Evolutionary conservation across 2,888 invertebrate genomes (phyloP), one percentile per base, ranked within the genome.

Genomic region (Polyommatus iphigenia): DNA sequence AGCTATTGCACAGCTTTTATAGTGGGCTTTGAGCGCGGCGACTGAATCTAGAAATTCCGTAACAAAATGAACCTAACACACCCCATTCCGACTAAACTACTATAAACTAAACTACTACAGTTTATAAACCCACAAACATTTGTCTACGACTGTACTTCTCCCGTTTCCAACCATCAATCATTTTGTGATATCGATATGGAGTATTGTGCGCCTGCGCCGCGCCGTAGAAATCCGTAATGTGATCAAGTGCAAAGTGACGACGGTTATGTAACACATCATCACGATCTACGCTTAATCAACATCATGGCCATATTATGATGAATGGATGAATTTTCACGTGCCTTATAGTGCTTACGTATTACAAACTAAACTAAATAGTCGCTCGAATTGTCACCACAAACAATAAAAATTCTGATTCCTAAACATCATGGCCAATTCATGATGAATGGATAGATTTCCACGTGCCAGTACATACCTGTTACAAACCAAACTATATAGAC

Each of bases 201-300:
- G 15, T 73, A 41, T n/a, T 46, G 13, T 46, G 73, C 1, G 5
- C 8, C 20, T 20, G 72, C 32, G 36, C 36, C 59, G 29, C 54
- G 29, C 24, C 46, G 73, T 41, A 41, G 73, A 41, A 73, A 73
- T 73, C 73, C 46, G 73, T 73, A 73, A 73, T 50, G 73, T 73
- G 20, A 20, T 73, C 46, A 46, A 41, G 41, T 73, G 73, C 41
- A n/a, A 73, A 20, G 41, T 20, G 41, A 15, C 73, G 73, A 24
- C 5, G 46, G 13, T 73, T 41, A 41, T 73, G 73, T 73, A 41
- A 73, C 73, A 41, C 41, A 29, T 32, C 59, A 59, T 59, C 29
- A 29, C 29, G 29, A 67, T 67, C 67, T 15, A 67, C 20, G 67
- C 29, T 67, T 3, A 67, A 32, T 67, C 29, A 29, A 24, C 62